Evolutionary conservation across 2,113 vertebrate genomes (phyloP).

Genomic region (Stegastes partitus): DNA sequence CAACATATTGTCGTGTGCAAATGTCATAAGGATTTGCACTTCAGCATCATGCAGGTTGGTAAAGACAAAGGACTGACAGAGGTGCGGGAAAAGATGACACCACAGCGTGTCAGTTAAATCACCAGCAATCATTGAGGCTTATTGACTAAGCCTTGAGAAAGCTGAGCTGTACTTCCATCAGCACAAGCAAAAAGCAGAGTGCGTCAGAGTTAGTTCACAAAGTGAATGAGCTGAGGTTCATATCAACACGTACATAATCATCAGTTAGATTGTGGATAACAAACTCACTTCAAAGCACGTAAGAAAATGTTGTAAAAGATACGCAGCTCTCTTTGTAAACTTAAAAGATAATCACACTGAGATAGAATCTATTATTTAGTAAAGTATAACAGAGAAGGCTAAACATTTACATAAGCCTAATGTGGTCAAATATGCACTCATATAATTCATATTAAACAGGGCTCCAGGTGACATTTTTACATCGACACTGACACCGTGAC

Average conservation of each 20-base stretch:
- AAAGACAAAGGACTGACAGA: not conserved
- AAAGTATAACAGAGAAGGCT: conserved; percentile 7
- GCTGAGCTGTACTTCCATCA: conserved; percentile 1
- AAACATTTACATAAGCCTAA: conserved; percentile 38
- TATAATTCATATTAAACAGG: not conserved
- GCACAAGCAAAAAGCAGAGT: conserved; percentile 42
- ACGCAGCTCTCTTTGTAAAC: conserved; percentile 28
- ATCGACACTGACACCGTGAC: too few species aligned
- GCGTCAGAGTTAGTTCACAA: conserved; percentile 9
- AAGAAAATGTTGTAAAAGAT: conserved; percentile 24
- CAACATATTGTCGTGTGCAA: conserved; percentile 31
- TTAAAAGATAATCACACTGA: conserved; percentile 23
- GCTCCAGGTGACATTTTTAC: too few species aligned
- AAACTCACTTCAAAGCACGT: conserved; percentile 19
- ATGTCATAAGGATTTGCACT: conserved; percentile 23
- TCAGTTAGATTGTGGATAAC: not conserved
- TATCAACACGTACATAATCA: not conserved
- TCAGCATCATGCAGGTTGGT: conserved; percentile 61
- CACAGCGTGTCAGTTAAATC: conserved; percentile 9
- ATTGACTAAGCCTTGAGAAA: conserved; percentile 10
- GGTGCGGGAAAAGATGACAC: conserved; percentile 6
- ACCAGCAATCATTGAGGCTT: conserved; percentile 6
- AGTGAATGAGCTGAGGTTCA: not conserved
- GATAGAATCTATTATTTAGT: conserved; percentile 11
- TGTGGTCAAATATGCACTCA: not conserved